Evolutionary conservation across 2,113 vertebrate species (phyloP), one percentile per base, ranked within the genome.

Genomic region (human): DNA sequence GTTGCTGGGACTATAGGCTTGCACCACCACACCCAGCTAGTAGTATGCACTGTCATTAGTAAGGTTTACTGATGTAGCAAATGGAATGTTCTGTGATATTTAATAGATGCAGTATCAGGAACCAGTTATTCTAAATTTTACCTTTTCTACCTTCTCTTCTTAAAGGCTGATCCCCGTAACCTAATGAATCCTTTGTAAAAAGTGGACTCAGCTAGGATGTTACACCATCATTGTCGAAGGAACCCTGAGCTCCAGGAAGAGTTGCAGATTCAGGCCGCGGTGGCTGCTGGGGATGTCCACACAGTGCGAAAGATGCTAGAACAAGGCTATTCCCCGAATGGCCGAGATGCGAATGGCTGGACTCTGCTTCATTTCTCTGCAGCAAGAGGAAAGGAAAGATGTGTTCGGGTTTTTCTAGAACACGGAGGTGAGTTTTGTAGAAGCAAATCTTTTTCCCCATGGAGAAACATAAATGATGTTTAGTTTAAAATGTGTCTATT

Each of bases 211-310:
- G 98, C 99, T 99, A 99, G 99, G 99, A 99, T 99, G 99, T 99
- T 99, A 99, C 99, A 99, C 99, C 99, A 99, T 98, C 99, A 99
- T 98, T 99, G 99, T 98, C 99, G 99, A 98, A 99, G 99, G 98
- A 99, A 99, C 99, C 99, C 99, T 93, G 99, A 99, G 94, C 99
- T 99, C 82, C 99, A 99, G 98, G 99, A 99, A 98, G 99, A 99
- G 98, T 98, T 99, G 99, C 99, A 99, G 99, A 99, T 99, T 97
- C 99, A 99, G 99, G 99, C 99, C 79, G 99, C 99, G 0, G 99
- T 99, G 95, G 99, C 99, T 5, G 99, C 99, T 0, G 99, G 99
- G 48, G 99, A 99, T 98, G 99, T 99, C 14, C 99, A 99, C 99
- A 99, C 99, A 0, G 99, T 99, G 70, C 98, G 99, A 89, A 99